These are phyloP conservation scores for Isurus oxyrinchus DNA, from an alignment of 2,113 vertebrate species.

Conservation along the genomic window DNA sequence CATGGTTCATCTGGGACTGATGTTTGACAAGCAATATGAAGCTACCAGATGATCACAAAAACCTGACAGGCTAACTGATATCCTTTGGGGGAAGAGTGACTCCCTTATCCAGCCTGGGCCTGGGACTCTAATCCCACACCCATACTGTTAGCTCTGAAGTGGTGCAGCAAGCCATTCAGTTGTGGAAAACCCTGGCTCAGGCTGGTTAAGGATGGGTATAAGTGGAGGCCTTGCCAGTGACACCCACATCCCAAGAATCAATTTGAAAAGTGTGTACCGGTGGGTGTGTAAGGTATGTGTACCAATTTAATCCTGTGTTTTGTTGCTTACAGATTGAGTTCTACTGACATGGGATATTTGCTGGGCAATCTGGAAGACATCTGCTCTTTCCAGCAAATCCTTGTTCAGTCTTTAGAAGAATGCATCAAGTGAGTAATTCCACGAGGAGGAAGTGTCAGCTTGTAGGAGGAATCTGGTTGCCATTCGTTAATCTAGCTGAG, in stretches of 20 bases:
- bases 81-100: not conserved
- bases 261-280: not conserved
- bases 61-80: not conserved
- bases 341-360: slow-evolving; percentile 70
- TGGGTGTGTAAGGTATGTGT: not conserved
- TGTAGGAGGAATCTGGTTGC: not conserved
- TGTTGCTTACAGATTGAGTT: slow-evolving; percentile 66
- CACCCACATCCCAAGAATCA: not conserved
- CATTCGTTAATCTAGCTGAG: not conserved
- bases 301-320: slow-evolving; percentile 25
- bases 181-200: not conserved
- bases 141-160: not conserved
- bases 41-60: not conserved
- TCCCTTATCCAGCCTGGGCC: not conserved
- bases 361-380: slow-evolving; percentile 95
- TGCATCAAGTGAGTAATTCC: slow-evolving; percentile 81
- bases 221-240: not conserved
- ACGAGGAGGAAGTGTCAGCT: not conserved
- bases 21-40: not conserved
- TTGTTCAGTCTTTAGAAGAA: slow-evolving; percentile 92
- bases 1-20: not conserved
- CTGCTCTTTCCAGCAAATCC: slow-evolving; percentile 92
- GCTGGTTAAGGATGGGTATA: not conserved
- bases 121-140: not conserved
- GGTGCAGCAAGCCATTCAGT: not conserved